These are phyloP conservation scores for Lamprotornis superbus DNA, from an alignment of 2,113 vertebrate species.

Conservation along the genomic window DNA sequence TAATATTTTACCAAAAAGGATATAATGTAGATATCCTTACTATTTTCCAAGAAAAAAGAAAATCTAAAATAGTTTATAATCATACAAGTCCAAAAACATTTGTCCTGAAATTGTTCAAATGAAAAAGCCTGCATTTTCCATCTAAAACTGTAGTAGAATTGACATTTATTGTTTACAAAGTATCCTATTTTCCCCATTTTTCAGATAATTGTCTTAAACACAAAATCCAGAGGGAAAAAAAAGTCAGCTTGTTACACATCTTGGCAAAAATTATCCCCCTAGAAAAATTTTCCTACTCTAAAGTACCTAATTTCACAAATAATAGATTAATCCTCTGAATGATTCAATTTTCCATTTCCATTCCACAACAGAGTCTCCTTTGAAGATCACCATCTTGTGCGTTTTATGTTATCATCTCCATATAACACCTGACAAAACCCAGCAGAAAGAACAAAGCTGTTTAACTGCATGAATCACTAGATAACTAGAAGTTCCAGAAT, in stretches of 20 bases:
- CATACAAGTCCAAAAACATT: rapidly evolving
- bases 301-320: background rate
- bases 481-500: background rate
- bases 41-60: background rate
- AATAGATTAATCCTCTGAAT: background rate
- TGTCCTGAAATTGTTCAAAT: background rate
- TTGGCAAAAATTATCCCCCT: background rate
- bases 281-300: rapidly evolving
- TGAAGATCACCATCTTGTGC: background rate
- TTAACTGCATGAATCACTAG: background rate
- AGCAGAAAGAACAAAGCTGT: background rate
- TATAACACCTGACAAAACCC: background rate
- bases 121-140: background rate
- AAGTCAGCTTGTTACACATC: background rate
- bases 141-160: background rate
- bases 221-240: background rate
- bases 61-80: background rate
- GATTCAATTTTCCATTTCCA: background rate
- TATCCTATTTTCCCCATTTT: background rate
- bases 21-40: background rate
- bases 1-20: background rate
- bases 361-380: background rate
- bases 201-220: background rate
- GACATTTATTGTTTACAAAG: background rate
- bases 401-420: background rate